phyloP scores from a whole-genome alignment of 1,140 invertebrate species.

The Hyposmocoma kahamanoa region DNA sequence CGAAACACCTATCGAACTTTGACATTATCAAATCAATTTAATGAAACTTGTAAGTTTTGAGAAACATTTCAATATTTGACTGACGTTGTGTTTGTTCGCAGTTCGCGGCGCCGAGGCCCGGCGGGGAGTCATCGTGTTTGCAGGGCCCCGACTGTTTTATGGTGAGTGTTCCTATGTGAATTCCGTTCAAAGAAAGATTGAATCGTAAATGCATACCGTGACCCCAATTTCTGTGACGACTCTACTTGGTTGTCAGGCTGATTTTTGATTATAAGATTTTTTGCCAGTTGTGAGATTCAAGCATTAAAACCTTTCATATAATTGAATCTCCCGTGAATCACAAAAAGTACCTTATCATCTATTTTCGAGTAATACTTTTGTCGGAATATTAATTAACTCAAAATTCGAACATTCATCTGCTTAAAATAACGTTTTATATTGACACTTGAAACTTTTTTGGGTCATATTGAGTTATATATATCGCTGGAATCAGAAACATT shows the following conservation, averaged over 20 bases:
- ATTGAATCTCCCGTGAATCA: background rate
- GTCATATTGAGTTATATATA: no score
- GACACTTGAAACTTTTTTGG: no score
- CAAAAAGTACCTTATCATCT: no score
- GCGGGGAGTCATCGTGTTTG: slow-evolving; percentile 77
- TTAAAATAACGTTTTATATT: no score
- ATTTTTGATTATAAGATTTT: background rate
- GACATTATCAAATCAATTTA: background rate
- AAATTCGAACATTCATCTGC: no score
- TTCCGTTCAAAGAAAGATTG: background rate
- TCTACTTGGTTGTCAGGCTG: no score
- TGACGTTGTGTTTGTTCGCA: slow-evolving; percentile 66
- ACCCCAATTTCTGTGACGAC: no score
- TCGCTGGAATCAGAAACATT: no score
- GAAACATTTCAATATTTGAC: background rate
- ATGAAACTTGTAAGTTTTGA: background rate
- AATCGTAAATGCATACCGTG: background rate
- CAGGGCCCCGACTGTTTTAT: slow-evolving; percentile 80
- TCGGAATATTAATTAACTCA: no score
- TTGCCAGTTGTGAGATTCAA: background rate
- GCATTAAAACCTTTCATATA: background rate
- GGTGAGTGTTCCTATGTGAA: slow-evolving; percentile 63
- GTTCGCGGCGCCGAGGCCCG: slow-evolving; percentile 72
- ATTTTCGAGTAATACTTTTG: no score
- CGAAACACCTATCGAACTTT: no score